Evolutionary conservation across 1,140 invertebrate species (phyloP).

Genomic region (silkworm (Bombyx mori)): ASM3026992v2 NC_085121.1:13315001-13315500

Average conservation of each 20-base stretch:
- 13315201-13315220: not conserved
- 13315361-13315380: conserved; percentile 34
- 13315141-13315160: not conserved
- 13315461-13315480: too few relatives aligned
- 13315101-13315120: conserved; percentile 43
- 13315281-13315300: not conserved
- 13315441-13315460: too few relatives aligned
- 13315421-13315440: too few relatives aligned
- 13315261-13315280: not conserved
- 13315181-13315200: not conserved
- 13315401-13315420: too few relatives aligned
- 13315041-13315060: conserved; percentile 5
- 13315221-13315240: not conserved
- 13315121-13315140: conserved; percentile 1
- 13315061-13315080: conserved; percentile 24
- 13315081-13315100: conserved; percentile 57
- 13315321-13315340: conserved; percentile 40
- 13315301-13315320: conserved; percentile 14
- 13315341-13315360: conserved; percentile 37
- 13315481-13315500: too few relatives aligned
- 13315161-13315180: not conserved
- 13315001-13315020: not conserved
- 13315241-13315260: not conserved
- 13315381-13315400: conserved; percentile 7
- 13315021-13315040: conserved; percentile 1